Percentiles rank a stretch among this genome's conserved stretches.
Evolutionary conservation across 2,113 vertebrate species (phyloP).

Genomic region (Dendrocopos noguchii): DNA sequence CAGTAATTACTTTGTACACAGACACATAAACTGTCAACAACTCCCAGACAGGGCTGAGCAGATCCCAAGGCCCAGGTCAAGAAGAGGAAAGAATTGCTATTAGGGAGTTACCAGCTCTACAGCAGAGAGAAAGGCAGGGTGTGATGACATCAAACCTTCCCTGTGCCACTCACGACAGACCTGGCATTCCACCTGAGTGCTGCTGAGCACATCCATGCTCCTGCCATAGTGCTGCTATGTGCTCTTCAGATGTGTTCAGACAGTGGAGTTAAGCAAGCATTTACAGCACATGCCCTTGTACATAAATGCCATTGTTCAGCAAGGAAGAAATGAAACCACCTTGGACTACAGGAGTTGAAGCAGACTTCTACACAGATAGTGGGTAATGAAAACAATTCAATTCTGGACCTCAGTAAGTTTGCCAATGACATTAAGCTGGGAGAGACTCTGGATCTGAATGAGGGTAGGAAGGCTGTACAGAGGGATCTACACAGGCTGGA

Average conservation of each 20-base stretch:
- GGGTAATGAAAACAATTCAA: neutral
- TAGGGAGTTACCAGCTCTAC: neutral
- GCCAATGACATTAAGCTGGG: too few relatives aligned
- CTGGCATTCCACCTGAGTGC: neutral
- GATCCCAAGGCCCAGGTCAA: neutral
- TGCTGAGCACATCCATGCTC: neutral
- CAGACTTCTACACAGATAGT: neutral
- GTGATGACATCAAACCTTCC: neutral
- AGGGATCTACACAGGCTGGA: too few relatives aligned
- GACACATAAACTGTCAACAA: neutral
- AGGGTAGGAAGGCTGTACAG: too few relatives aligned
- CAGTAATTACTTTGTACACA: neutral
- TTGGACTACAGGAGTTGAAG: neutral
- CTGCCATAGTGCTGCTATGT: neutral
- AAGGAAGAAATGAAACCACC: slow-evolving; percentile 8
- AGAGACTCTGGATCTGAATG: too few relatives aligned
- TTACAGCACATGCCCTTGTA: neutral
- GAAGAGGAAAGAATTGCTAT: neutral
- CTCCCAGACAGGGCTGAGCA: neutral
- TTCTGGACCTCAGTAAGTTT: neutral
- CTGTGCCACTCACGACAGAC: neutral
- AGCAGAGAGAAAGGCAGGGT: neutral
- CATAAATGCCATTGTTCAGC: neutral
- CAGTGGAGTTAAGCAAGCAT: neutral
- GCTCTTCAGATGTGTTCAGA: neutral